A percentile compares a stretch with the other conserved stretches of the same genome.
phyloP scores from a whole-genome alignment of 2,888 invertebrate species.

The Esperia sulphurella region DNA sequence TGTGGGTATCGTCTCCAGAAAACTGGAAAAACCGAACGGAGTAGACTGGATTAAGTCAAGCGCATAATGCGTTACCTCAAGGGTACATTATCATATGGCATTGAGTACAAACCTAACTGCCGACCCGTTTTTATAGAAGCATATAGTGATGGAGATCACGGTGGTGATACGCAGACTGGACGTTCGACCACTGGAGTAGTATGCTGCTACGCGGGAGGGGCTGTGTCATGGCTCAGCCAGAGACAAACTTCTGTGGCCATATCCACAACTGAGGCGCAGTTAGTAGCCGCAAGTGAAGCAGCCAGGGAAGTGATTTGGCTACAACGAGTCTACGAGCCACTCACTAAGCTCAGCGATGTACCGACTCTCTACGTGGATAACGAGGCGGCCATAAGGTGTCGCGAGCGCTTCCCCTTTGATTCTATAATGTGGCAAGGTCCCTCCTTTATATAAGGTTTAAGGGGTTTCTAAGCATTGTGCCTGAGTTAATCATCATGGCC shows the following conservation, averaged over 20 bases:
- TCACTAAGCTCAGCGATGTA: not conserved
- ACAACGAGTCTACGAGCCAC: not conserved
- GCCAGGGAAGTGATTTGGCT: no score
- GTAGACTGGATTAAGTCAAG: conserved; percentile 6
- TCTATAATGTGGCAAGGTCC: no score
- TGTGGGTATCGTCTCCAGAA: conserved; percentile 3
- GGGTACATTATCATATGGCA: not conserved
- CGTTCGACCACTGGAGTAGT: conserved; percentile 5
- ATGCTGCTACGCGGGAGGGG: not conserved
- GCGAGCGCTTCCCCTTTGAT: conserved; percentile 20
- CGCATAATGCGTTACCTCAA: conserved; percentile 5
- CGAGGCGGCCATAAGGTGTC: not conserved
- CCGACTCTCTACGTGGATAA: no score
- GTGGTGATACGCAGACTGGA: conserved; percentile 4
- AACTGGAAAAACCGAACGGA: not conserved
- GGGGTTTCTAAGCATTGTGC: no score
- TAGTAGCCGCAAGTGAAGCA: no score
- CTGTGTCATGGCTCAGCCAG: conserved; percentile 4
- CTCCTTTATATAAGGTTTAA: no score
- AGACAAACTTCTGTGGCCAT: conserved; percentile 4
- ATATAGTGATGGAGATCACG: conserved; percentile 9
- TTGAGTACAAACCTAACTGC: not conserved
- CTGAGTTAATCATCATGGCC: no score
- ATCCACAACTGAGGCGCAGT: conserved; percentile 5
- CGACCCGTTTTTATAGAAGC: not conserved